A percentile compares a stretch with the other conserved stretches of the same genome.
These are phyloP conservation scores for Epinotia brunnichana DNA, from an alignment of 2,888 invertebrate species.

Conservation along the genomic window DNA sequence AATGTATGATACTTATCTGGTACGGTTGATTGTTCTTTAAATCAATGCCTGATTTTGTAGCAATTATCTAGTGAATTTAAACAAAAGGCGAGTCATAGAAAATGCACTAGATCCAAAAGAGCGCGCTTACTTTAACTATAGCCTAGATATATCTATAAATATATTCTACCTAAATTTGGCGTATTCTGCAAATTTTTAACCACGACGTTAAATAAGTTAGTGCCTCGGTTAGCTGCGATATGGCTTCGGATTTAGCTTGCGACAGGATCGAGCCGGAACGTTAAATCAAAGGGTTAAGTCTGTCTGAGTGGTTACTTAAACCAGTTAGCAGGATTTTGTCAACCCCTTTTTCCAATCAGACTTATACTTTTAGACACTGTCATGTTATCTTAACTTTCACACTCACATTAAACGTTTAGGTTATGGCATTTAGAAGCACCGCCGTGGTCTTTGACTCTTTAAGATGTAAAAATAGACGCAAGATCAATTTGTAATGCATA, in stretches of 20 bases:
- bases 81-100: no score
- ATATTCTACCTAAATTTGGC: neutral
- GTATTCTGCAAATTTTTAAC: conserved; percentile 4
- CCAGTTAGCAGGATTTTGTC: neutral
- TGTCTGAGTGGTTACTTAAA: conserved; percentile 21
- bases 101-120: neutral
- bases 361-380: neutral
- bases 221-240: conserved; percentile 10
- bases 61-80: no score
- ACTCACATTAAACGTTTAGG: neutral
- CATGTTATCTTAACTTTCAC: neutral
- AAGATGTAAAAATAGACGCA: conserved; percentile 18
- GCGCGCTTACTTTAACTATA: neutral
- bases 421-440: neutral
- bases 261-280: conserved; percentile 22
- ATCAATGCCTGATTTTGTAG: no score
- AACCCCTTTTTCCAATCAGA: neutral
- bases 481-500: conserved; percentile 20
- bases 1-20: no score
- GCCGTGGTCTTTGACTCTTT: conserved; percentile 10
- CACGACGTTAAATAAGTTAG: conserved; percentile 21
- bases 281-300: conserved; percentile 37
- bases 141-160: neutral
- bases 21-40: no score
- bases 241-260: conserved; percentile 31